Percentiles rank a stretch among this genome's conserved stretches.
These are phyloP conservation scores for Heterodera carotae DNA, from an alignment of 1,140 invertebrate genomes.

Conservation along the genomic window DNA sequence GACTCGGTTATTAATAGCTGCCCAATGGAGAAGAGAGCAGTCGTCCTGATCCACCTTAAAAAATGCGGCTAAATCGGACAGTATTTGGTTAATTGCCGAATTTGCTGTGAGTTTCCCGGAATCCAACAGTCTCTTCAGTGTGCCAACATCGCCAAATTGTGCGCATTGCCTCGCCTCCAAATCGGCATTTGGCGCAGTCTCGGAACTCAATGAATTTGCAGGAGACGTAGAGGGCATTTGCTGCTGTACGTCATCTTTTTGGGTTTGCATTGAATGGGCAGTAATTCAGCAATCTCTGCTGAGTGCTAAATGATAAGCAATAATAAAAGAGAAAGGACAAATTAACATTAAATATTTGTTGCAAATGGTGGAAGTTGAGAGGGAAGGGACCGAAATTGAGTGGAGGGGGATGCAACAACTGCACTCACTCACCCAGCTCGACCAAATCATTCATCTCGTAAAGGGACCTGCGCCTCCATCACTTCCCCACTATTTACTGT, in stretches of 20 bases:
- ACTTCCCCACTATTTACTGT: too few relatives aligned
- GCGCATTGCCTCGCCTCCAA: slow-evolving; percentile 68
- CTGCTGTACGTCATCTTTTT: background rate
- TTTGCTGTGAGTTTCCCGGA: slow-evolving; percentile 20
- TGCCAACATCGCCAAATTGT: slow-evolving; percentile 53
- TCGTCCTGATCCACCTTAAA: slow-evolving; percentile 67
- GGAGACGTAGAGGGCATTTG: background rate
- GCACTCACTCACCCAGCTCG: too few relatives aligned
- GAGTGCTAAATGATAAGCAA: background rate
- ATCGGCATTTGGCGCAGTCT: slow-evolving; percentile 7
- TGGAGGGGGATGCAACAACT: too few relatives aligned
- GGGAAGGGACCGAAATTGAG: too few relatives aligned
- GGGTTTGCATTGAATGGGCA: background rate
- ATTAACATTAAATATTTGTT: too few relatives aligned
- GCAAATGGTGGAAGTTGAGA: background rate
- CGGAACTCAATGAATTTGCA: background rate
- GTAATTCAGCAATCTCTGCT: too few relatives aligned
- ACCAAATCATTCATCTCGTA: too few relatives aligned
- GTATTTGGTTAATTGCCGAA: slow-evolving; percentile 17
- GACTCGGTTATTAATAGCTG: slow-evolving; percentile 87
- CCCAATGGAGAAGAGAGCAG: slow-evolving; percentile 90
- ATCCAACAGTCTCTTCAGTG: slow-evolving; percentile 42
- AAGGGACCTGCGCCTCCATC: too few relatives aligned
- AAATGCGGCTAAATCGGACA: background rate
- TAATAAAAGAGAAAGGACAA: background rate